A percentile compares a stretch with the other conserved stretches of the same genome.
Evolutionary conservation across 2,113 vertebrate genomes (phyloP).

Genomic region (Leptocoma aspasia): DNA sequence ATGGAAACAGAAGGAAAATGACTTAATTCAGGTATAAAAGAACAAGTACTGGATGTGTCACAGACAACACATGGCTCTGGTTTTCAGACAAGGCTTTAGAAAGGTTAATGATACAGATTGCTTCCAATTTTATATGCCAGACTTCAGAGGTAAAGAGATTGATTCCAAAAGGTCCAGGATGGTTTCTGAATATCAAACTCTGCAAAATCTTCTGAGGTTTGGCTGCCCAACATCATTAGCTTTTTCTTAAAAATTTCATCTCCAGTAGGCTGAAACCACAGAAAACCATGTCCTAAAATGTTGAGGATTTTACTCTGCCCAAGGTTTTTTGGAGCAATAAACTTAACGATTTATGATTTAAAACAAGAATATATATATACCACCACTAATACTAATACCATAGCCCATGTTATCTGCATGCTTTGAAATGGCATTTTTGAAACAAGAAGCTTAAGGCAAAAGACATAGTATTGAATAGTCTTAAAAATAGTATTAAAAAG

Average conservation of each 20-base stretch:
- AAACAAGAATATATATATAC: neutral
- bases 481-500: neutral
- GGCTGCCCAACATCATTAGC: neutral
- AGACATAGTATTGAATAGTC: neutral
- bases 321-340: neutral
- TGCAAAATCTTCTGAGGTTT: neutral
- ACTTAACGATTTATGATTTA: neutral
- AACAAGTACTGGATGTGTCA: neutral
- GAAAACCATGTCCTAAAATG: neutral
- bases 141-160: neutral
- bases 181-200: neutral
- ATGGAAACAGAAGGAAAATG: neutral
- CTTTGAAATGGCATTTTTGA: neutral
- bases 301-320: neutral
- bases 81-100: neutral
- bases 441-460: neutral
- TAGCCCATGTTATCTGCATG: neutral
- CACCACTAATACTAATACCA: neutral
- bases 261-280: neutral
- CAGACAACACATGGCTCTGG: neutral
- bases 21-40: neutral
- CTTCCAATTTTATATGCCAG: slow-evolving; percentile 6
- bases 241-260: neutral
- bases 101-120: neutral
- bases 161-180: neutral